Evolutionary conservation across 2,888 invertebrate species (phyloP).

Genomic region (Xestobium rufovillosum): DNA sequence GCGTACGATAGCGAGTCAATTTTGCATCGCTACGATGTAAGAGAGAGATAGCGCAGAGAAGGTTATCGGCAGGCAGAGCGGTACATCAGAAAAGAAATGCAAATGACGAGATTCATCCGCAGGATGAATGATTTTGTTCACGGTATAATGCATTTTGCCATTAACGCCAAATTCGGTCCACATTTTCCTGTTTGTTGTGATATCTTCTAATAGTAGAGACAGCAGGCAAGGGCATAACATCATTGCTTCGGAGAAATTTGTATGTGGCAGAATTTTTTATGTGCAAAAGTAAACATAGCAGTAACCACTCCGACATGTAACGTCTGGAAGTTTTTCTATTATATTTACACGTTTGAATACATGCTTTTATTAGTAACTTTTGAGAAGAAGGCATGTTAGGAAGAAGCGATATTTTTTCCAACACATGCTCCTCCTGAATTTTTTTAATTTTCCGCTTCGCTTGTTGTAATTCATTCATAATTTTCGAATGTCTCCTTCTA

Average conservation of each 20-base stretch:
- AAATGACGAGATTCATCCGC: conserved; percentile 16
- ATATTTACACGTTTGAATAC: conserved; percentile 2
- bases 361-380: conserved; percentile 4
- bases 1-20: no score
- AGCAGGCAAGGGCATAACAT: conserved; percentile 4
- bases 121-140: conserved; percentile 18
- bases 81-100: conserved; percentile 20
- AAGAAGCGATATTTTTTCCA: conserved; percentile 1
- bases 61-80: no score
- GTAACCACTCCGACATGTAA: conserved; percentile 6
- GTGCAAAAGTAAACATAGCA: conserved; percentile 7
- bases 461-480: no score
- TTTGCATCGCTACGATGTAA: no score
- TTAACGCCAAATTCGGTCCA: conserved; percentile 19
- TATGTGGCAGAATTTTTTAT: conserved; percentile 7
- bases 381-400: conserved; percentile 3
- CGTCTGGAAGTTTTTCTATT: conserved; percentile 6
- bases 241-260: not conserved
- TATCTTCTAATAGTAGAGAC: no score
- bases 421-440: not conserved
- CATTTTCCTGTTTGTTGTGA: conserved; percentile 19
- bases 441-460: conserved; percentile 5
- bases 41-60: no score
- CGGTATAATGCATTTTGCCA: conserved; percentile 12
- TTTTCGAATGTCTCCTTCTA: no score